Conservation (phyloP, 2,113 vertebrate genomes). For the Macrotis lagotis region DNA sequence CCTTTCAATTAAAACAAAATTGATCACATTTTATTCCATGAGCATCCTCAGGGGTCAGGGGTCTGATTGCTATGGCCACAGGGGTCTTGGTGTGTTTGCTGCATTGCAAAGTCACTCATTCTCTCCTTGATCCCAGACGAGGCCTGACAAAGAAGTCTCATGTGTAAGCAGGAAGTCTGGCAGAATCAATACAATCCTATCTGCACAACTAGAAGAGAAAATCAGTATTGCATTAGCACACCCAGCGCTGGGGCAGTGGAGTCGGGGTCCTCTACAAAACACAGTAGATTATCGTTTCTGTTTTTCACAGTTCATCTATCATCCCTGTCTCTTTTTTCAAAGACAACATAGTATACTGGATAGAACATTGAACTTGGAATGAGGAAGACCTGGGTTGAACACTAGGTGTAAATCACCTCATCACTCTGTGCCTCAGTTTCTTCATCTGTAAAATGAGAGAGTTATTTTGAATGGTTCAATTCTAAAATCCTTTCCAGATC, state of each 20-base stretch:
- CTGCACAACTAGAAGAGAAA: background rate
- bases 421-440: background rate
- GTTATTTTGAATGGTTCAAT: background rate
- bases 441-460: background rate
- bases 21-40: background rate
- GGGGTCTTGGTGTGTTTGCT: background rate
- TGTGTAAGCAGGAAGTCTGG: background rate
- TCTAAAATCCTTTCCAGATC: background rate
- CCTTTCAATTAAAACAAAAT: background rate
- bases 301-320: background rate
- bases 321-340: background rate
- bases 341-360: background rate
- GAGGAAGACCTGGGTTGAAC: background rate
- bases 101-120: background rate
- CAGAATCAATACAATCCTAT: background rate
- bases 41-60: background rate
- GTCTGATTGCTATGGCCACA: too few relatives aligned
- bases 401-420: background rate
- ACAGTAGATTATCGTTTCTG: background rate
- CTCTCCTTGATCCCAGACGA: background rate
- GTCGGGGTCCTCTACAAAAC: background rate
- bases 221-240: background rate
- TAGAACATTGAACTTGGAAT: background rate
- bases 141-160: too few relatives aligned
- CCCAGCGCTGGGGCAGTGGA: background rate